Evolutionary conservation across 1,140 invertebrate species (phyloP), one percentile per base, ranked within the genome.

Genomic region (Aphelinus atriplicis): DNA sequence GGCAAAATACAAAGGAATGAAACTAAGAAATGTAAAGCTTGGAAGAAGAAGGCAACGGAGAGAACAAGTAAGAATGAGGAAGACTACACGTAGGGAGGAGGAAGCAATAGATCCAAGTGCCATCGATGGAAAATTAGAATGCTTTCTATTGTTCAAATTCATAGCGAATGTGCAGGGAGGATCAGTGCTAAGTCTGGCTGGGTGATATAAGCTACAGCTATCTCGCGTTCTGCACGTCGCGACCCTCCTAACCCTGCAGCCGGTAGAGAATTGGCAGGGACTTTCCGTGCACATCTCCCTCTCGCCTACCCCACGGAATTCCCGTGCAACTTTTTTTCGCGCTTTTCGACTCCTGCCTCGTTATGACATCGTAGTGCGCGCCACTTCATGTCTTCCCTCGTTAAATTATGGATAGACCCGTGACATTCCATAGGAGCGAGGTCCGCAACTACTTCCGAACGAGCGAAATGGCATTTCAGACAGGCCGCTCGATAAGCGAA

Each of bases 71-170:
- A 69, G 46, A 48, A 10, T 48, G 48, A 61, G 3, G 3, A 2
- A 10, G 43, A 56, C 2, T 45, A 2, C 26, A 26, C 4, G 47
- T 50, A 26, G 48, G 47, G 53, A 47, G 51, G 60, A 46, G 68
- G 26, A 72, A 50, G 64, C 43, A 66, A 73, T 46, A 9, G 55
- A 50, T 47, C 42, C 62, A 58, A 64, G 43, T 71, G 62, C 65
- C 62, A 72, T 51, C n/a, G 60, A 66, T 67, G 71, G 70, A 76
- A 75, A 85, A 85, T 84, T 83, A 84, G 79, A 76, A 66, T 71
- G 53, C 78, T 75, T 73, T 81, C 80, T 79, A 84, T 85, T 85
- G 85, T 84, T 85, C 82, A 84, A 85, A 85, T 84, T 82, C 80
- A 79, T 26, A 26, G 63, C 67, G 77, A 73, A 81, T 84, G 84